Evolutionary conservation across 2,113 vertebrate genomes (phyloP).

Genomic region (Siniperca knerii): DNA sequence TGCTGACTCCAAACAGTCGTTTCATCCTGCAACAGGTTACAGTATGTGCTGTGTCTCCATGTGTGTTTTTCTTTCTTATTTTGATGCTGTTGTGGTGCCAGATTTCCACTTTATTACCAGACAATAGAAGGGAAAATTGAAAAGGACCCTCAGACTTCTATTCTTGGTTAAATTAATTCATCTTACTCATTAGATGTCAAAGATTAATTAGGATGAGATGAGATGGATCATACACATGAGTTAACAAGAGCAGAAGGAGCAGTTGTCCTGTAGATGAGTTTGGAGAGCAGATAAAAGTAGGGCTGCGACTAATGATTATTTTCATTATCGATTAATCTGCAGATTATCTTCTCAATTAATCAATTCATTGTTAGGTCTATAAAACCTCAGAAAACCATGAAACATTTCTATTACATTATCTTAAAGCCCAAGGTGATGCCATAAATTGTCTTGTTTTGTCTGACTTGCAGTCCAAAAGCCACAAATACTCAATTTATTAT

Average conservation of each 20-base stretch:
- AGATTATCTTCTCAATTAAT: no score
- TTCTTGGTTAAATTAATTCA: neutral
- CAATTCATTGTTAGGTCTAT: neutral
- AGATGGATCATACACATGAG: neutral
- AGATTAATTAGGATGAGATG: neutral
- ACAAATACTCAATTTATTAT: no score
- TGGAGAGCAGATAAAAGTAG: neutral
- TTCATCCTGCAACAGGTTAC: neutral
- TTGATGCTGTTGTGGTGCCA: neutral
- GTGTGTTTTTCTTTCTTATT: neutral
- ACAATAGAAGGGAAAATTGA: neutral
- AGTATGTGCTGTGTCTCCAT: neutral
- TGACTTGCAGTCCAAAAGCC: neutral
- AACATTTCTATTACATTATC: neutral
- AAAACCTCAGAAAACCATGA: neutral
- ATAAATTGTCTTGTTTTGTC: neutral
- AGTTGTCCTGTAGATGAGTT: neutral
- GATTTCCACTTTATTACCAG: neutral
- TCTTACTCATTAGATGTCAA: constrained; percentile 7
- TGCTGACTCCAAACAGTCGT: neutral
- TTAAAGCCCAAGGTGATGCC: neutral
- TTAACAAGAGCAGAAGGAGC: neutral
- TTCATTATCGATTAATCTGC: neutral
- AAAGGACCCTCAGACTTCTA: neutral
- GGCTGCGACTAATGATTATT: no score